phyloP scores from a whole-genome alignment of 1,140 invertebrate genomes.

The Nasonia longicornis region DNA sequence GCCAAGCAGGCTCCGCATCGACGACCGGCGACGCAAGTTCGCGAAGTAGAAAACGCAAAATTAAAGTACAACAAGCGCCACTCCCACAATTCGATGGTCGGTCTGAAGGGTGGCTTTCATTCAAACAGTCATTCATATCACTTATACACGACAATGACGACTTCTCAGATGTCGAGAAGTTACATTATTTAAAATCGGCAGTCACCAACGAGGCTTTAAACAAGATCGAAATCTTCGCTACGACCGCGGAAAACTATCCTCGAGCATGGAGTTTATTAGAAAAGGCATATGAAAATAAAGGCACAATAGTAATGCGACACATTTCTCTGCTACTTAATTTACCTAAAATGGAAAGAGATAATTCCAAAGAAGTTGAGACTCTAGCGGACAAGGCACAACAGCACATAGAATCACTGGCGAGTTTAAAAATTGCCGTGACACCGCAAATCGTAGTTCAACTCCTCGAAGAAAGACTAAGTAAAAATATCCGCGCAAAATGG shows the following conservation, averaged over 20 bases:
- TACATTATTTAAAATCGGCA: background rate
- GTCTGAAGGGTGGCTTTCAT: background rate
- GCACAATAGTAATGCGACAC: no score
- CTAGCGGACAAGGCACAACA: no score
- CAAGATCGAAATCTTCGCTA: background rate
- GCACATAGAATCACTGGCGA: no score
- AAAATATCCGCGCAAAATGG: background rate
- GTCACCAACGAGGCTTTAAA: background rate
- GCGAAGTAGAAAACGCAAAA: background rate
- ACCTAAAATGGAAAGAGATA: no score
- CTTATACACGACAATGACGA: conserved; percentile 1
- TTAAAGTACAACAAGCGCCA: conserved; percentile 42
- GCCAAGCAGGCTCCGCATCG: background rate
- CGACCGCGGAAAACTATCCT: background rate
- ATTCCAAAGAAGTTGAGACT: no score
- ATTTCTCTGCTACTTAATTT: no score
- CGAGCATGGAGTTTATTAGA: conserved; percentile 18
- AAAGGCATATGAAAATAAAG: no score
- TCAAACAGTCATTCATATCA: background rate
- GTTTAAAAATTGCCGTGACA: no score
- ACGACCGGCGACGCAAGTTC: no score
- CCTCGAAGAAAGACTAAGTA: background rate
- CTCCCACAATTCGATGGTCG: background rate
- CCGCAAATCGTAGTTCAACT: background rate
- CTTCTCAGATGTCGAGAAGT: background rate